phyloP scores from a whole-genome alignment of 2,888 invertebrate species.

The Rhagonycha fulva region DNA sequence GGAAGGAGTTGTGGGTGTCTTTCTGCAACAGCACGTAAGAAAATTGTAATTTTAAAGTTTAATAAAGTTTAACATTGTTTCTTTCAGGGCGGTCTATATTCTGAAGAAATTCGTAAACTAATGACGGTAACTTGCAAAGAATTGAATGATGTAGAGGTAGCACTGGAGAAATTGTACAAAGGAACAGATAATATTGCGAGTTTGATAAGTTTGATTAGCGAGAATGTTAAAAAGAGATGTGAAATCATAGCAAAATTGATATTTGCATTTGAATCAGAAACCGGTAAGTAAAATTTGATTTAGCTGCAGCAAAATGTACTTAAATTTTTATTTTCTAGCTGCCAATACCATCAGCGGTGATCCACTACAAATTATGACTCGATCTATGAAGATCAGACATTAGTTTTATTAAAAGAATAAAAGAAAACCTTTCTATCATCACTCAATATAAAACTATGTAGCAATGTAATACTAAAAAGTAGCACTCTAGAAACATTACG shows the following conservation, averaged over 20 bases:
- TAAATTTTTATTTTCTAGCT: too few species aligned
- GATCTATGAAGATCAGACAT: too few species aligned
- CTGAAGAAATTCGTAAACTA: not conserved
- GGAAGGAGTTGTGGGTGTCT: not conserved
- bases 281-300: not conserved
- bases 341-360: too few species aligned
- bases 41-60: not conserved
- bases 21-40: not conserved
- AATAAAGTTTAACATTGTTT: not conserved
- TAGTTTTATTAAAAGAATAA: too few species aligned
- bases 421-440: too few species aligned
- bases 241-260: not conserved
- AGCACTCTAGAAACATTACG: too few species aligned
- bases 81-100: not conserved
- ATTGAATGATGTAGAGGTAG: not conserved
- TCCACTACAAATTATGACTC: too few species aligned
- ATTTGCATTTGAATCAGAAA: not conserved
- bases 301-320: not conserved
- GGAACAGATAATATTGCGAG: not conserved
- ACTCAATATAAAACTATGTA: too few species aligned
- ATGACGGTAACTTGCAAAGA: not conserved
- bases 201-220: not conserved
- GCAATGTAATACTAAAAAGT: too few species aligned
- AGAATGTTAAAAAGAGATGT: not conserved
- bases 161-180: not conserved